A percentile compares a stretch with the other conserved stretches of the same genome.
These are phyloP conservation scores for Drosophila teissieri DNA, from an alignment of 1,140 invertebrate species.

Conservation along the genomic window DNA sequence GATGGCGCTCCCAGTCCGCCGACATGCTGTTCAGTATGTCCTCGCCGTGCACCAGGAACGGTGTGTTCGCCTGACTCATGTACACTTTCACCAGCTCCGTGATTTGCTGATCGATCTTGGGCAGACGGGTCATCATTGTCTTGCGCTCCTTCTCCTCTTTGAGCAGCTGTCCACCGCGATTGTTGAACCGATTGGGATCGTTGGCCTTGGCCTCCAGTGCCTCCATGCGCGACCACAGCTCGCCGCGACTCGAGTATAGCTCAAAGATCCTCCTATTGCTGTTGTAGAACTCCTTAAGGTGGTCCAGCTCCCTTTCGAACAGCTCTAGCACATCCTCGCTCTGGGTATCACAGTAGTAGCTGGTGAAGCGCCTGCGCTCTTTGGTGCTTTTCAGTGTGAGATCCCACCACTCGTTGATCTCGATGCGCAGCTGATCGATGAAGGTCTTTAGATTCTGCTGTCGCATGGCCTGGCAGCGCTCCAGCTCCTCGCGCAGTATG, in stretches of 20 bases:
- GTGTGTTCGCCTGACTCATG: slow-evolving; percentile 76
- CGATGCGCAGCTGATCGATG: slow-evolving; percentile 88
- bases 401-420: slow-evolving; percentile 89
- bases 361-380: slow-evolving; percentile 87
- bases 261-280: slow-evolving; percentile 88
- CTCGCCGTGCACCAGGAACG: slow-evolving; percentile 87
- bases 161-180: slow-evolving; percentile 92
- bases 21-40: slow-evolving; percentile 86
- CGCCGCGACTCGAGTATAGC: slow-evolving; percentile 86
- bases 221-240: slow-evolving; percentile 88
- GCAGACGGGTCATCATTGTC: slow-evolving; percentile 87
- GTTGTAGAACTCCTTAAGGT: slow-evolving; percentile 88
- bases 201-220: slow-evolving; percentile 89
- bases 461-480: slow-evolving; percentile 87
- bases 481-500: slow-evolving; percentile 87
- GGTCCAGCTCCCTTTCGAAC: slow-evolving; percentile 89
- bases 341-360: slow-evolving; percentile 86
- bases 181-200: slow-evolving; percentile 91
- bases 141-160: slow-evolving; percentile 93
- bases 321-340: slow-evolving; percentile 89
- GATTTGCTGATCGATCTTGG: slow-evolving; percentile 88
- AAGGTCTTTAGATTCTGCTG: slow-evolving; percentile 88
- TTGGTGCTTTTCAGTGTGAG: slow-evolving; percentile 87
- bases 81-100: slow-evolving; percentile 85
- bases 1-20: slow-evolving; percentile 86